phyloP scores from a whole-genome alignment of 2,113 vertebrate species.

The Macroglossus sobrinus region DNA sequence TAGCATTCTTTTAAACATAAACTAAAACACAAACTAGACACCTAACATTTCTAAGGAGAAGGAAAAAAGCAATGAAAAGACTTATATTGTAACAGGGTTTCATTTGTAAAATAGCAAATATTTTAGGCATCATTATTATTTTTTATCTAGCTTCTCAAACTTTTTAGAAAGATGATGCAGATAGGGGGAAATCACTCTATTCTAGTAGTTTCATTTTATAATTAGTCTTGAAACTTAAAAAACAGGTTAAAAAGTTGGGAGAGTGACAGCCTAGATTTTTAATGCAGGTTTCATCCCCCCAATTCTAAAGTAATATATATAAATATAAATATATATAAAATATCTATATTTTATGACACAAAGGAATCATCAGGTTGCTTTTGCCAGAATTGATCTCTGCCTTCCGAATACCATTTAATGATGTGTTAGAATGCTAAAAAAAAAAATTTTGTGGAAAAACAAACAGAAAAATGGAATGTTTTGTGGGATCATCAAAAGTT shows the following conservation, averaged over 20 bases:
- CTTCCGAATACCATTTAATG: slow-evolving; percentile 3
- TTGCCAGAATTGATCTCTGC: slow-evolving; percentile 11
- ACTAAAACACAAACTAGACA: not conserved
- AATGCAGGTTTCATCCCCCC: not conserved
- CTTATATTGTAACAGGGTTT: not conserved
- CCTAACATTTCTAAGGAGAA: slow-evolving; percentile 38
- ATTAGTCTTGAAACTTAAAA: slow-evolving; percentile 40
- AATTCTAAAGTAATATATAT: not conserved
- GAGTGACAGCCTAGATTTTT: not conserved
- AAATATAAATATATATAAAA: too few species aligned
- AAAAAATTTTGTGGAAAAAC: not conserved
- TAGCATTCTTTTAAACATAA: slow-evolving; percentile 26
- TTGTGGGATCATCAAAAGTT: slow-evolving; percentile 51
- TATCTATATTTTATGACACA: too few species aligned
- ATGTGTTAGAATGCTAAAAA: not conserved
- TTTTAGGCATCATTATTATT: not conserved
- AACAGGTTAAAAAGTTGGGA: not conserved
- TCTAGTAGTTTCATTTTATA: slow-evolving; percentile 51
- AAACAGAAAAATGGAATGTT: slow-evolving; percentile 50
- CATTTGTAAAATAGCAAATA: slow-evolving; percentile 20
- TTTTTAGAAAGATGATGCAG: not conserved
- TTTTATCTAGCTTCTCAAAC: not conserved
- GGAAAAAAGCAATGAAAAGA: not conserved
- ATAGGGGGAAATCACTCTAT: not conserved
- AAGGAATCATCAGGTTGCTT: not conserved